Base-by-base conservation (phyloP, 1,140 invertebrate genomes). In the Heliconius melpomene region DNA sequence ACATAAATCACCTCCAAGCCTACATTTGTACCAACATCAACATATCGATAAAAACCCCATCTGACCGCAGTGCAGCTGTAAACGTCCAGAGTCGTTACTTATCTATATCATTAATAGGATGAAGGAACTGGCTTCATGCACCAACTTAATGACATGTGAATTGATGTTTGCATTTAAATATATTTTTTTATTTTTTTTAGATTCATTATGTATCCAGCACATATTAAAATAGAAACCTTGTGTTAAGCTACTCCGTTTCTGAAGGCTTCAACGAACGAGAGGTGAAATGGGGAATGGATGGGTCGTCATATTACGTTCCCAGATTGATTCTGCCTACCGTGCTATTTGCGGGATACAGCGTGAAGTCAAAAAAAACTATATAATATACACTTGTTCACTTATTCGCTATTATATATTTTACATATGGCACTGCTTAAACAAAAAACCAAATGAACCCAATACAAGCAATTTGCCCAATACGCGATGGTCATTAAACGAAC, bases 21-120 rank as follows among this genome's bases (percentile, higher is more conserved):
- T 84, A 87, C 84, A 88, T 84, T 82, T 81, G 77, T 80, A 82
- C 86, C 54, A 75, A 85, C 85, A 82, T 86, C 83, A 85, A 86
- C 85, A 87, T 84, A 84, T 85, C 83, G 86, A 89, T 88, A 88
- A 87, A 85, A 87, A 86, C 83, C 78, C 80, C 80, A 82, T 86
- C 83, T 75, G 77, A 80, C 83, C 85, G 79, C 84, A 84, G 85
- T 84, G 79, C 84, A 84, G 85, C 84, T 82, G 83, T 83, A 83
- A 81, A 84, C 83, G 83, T 84, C 83, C 78, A 77, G 78, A 87
- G 77, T 89, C 88, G 89, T 91, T 88, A 91, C 87, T 89, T 89
- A 89, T 90, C 87, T 86, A 71, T 75, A 86, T 82, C 89, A 89
- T 90, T 91, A 88, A 85, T 77, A 79, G 85, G 72, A 86, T 85